Conservation (phyloP, 2,888 invertebrate species). For the Octonoba sinensis region DNA sequence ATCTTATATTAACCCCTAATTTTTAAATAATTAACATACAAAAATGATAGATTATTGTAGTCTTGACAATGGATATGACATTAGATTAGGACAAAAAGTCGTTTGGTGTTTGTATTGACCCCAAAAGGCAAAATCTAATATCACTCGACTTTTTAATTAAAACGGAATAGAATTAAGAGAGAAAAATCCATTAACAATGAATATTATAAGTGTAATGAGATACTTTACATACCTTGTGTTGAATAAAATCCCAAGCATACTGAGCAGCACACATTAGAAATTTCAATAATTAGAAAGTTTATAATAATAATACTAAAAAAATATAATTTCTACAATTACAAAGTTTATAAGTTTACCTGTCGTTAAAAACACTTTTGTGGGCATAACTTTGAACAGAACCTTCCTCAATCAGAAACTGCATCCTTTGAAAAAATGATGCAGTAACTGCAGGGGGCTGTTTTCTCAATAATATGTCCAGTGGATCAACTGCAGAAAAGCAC, state of each 20-base stretch:
- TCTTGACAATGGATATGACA: too few species aligned
- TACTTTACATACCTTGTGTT: conserved; percentile 68
- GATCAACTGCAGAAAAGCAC: conserved; percentile 96
- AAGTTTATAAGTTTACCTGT: conserved; percentile 80
- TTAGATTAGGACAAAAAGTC: too few species aligned
- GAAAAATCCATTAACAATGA: too few species aligned
- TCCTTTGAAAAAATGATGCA: conserved; percentile 96
- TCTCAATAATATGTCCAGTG: conserved; percentile 93
- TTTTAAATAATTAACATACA: too few species aligned
- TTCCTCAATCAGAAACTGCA: conserved; percentile 97
- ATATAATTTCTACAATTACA: background rate
- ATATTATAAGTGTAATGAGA: too few species aligned
- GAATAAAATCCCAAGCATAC: conserved; percentile 69
- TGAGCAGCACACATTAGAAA: conserved; percentile 65
- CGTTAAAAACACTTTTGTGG: conserved; percentile 96
- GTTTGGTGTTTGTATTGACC: too few species aligned
- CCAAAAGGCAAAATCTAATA: too few species aligned
- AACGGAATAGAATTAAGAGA: too few species aligned
- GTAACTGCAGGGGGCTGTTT: conserved; percentile 97
- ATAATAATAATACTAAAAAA: background rate
- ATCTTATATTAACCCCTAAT: too few species aligned
- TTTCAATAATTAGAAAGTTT: conserved; percentile 1
- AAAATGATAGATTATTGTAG: too few species aligned
- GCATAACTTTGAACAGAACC: conserved; percentile 99
- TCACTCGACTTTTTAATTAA: too few species aligned